Base-by-base conservation (phyloP, 2,113 vertebrate genomes). In the Pluvianellus socialis region DNA sequence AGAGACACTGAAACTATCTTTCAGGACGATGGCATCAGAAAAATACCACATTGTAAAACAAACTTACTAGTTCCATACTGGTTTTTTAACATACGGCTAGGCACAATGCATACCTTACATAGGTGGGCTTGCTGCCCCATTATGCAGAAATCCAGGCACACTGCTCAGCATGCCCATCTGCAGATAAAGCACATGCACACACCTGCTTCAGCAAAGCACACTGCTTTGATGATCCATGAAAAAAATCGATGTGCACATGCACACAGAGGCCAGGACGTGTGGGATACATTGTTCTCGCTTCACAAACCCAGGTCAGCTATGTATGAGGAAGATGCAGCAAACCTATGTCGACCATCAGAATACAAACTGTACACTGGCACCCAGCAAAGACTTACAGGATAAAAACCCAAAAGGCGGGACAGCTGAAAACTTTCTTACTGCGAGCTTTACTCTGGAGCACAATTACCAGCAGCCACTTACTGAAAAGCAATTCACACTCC, bases 11-110 rank as follows among this genome's bases (percentile, higher is more conserved):
- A 86, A 95, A 95, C 55, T 49, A 33, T 80, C 70, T 86, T 94
- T 92, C 79, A 79, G 72, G 49, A 90, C 82, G 95, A 73, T 5
- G 11, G 61, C 63, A 66, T 23, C 52, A 97, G 55, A 95, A 96
- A 91, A 83, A 94, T 49, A 88, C 33, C 26, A 82, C 61, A 42
- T 21, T 68, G 13, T 56, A 79, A 94, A 96, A 32, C 38, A 50
- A 65, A 65, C 32, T 79, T 94, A 86, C 82, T 70, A 67, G 72
- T 86, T 94, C 81, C 85, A 93, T 77, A 63, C 47, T 83, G 94
- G 53, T 55, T 61, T 90, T 85, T 91, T 83, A 59, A 50, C 40
- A 58, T 14, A 58, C 14, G 24, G 79, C 30, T 86, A 13, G 24
- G 79, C 30, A 85, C 40, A 45, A 42, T 47, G 52, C 28, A 40